Percentiles rank a stretch among this genome's conserved stretches.
phyloP scores from a whole-genome alignment of 2,113 vertebrate species.

The Phyllostomus discolor region DNA sequence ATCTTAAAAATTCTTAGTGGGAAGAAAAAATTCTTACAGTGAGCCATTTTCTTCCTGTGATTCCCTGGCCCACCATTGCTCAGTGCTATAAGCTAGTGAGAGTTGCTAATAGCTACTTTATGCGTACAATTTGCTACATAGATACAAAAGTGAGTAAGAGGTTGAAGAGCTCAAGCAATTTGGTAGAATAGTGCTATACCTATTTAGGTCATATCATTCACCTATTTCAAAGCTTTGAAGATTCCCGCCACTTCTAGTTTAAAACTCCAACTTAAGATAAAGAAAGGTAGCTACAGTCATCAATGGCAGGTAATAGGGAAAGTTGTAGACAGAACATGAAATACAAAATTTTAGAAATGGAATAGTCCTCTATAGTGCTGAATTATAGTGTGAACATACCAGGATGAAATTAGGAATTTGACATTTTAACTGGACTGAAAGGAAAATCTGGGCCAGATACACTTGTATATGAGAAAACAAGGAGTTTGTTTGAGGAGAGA shows the following conservation, averaged over 20 bases:
- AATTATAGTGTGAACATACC: neutral
- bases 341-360: neutral
- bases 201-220: neutral
- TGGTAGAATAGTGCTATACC: neutral
- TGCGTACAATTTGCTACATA: neutral
- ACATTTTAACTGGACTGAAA: neutral
- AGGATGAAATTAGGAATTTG: neutral
- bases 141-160: neutral
- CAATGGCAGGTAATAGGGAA: neutral
- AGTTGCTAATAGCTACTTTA: neutral
- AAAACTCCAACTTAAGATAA: neutral
- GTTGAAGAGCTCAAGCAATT: neutral
- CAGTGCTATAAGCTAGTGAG: neutral
- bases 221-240: neutral
- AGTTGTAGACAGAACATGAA: neutral
- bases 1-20: neutral
- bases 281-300: neutral
- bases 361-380: neutral
- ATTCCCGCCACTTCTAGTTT: neutral
- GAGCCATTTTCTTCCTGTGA: neutral
- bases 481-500: neutral
- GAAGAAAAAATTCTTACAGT: neutral
- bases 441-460: neutral
- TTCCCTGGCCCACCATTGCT: neutral
- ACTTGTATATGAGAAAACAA: neutral